Conservation (phyloP, 2,888 invertebrate species). For the Drosophila anomelani region DNA sequence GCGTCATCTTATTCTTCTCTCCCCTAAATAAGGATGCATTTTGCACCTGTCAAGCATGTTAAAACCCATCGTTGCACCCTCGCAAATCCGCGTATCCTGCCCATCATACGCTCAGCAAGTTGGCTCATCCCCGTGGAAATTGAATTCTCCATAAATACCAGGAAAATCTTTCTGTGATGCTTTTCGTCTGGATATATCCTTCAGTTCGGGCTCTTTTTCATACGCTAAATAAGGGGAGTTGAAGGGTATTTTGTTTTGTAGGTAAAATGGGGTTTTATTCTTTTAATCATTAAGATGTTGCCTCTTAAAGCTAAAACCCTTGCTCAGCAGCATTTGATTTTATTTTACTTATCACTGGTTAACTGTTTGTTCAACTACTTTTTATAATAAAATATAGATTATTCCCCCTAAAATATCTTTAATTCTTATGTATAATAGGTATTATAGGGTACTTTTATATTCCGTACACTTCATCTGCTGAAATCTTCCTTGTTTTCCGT, state of each 20-base stretch:
- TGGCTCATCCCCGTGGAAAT: constrained; percentile 31
- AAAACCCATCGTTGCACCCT: constrained; percentile 3
- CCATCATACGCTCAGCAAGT: constrained; percentile 17
- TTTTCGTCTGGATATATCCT: constrained; percentile 3
- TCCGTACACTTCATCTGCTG: neutral
- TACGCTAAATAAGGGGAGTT: no score
- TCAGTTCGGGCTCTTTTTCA: constrained; percentile 7
- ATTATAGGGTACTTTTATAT: neutral
- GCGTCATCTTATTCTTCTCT: neutral
- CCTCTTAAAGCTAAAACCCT: no score
- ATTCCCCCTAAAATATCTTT: no score
- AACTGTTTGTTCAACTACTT: no score
- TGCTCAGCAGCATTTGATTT: no score
- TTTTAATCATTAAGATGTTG: neutral
- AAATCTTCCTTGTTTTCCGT: constrained; percentile 15
- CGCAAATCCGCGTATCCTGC: constrained; percentile 6
- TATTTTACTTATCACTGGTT: no score
- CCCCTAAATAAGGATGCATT: constrained; percentile 12
- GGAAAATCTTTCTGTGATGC: constrained; percentile 18
- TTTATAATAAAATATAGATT: no score
- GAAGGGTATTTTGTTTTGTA: neutral
- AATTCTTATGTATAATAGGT: no score
- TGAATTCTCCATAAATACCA: constrained; percentile 42
- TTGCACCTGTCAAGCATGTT: constrained; percentile 25
- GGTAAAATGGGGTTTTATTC: neutral